Conservation (phyloP, 2,113 vertebrate genomes). For the Calidris pygmaea region DNA sequence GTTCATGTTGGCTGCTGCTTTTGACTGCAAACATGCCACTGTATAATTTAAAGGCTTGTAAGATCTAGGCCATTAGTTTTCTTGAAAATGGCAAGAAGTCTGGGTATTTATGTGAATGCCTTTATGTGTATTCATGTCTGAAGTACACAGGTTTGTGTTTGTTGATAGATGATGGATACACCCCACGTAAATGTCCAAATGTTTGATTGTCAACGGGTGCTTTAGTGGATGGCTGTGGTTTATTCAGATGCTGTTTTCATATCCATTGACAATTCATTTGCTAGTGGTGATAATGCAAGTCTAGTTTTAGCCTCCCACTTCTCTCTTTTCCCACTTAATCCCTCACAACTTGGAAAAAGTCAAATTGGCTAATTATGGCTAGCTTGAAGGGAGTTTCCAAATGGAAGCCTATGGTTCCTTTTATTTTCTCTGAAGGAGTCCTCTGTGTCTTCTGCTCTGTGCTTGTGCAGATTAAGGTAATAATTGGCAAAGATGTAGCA, state of each 20-base stretch:
- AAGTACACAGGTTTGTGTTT: not conserved
- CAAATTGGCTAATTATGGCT: not conserved
- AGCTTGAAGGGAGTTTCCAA: not conserved
- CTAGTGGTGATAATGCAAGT: not conserved
- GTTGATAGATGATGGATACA: not conserved
- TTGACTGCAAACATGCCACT: not conserved
- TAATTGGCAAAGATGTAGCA: not conserved
- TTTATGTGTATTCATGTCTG: not conserved
- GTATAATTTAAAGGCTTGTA: not conserved
- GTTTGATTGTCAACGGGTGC: not conserved
- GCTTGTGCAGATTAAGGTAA: not conserved
- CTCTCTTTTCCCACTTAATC: not conserved
- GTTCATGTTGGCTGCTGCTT: not conserved
- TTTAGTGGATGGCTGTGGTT: not conserved
- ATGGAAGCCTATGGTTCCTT: not conserved
- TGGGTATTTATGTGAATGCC: not conserved
- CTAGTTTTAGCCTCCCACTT: not conserved
- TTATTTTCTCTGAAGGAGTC: not conserved
- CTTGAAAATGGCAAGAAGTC: not conserved
- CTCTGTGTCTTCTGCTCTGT: not conserved
- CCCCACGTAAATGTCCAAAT: not conserved
- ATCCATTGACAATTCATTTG: not conserved
- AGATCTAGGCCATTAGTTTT: not conserved
- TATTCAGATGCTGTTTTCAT: not conserved
- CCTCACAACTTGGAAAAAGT: not conserved